Percentiles rank a stretch among this genome's conserved stretches.
phyloP scores from a whole-genome alignment of 2,797 vertebrate species.

The Lepus oiostolus region DNA sequence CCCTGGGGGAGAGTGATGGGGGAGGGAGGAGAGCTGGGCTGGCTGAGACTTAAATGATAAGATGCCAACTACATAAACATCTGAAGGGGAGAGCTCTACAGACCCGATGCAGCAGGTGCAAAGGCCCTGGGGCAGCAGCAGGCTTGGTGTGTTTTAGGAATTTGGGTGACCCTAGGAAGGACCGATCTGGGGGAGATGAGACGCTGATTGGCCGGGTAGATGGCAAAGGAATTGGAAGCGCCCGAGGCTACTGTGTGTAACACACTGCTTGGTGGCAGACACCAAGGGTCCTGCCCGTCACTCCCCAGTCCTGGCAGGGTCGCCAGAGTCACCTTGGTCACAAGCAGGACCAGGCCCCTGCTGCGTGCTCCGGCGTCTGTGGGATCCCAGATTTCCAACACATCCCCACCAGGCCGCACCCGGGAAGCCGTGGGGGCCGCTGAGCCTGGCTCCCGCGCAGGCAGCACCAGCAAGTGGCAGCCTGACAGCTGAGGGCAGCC shows the following conservation, averaged over 20 bases:
- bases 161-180: neutral
- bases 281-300: neutral
- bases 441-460: neutral
- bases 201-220: neutral
- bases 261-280: neutral
- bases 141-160: neutral
- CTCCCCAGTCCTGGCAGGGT: accelerated
- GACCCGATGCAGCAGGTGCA: neutral
- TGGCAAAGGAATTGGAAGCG: neutral
- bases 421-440: constrained; percentile 29
- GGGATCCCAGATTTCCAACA: constrained; percentile 51
- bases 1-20: neutral
- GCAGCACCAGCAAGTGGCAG: constrained; percentile 65
- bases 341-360: neutral
- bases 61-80: neutral
- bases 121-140: neutral
- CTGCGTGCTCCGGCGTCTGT: neutral
- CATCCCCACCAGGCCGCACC: neutral
- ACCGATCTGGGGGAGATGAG: neutral
- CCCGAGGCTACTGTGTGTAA: neutral
- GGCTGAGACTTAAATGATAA: neutral
- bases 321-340: neutral
- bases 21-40: neutral
- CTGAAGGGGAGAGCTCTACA: neutral
- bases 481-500: constrained; percentile 67